These are phyloP conservation scores for Podabrus alpinus DNA, from an alignment of 2,888 invertebrate species.

Conservation along the genomic window DNA sequence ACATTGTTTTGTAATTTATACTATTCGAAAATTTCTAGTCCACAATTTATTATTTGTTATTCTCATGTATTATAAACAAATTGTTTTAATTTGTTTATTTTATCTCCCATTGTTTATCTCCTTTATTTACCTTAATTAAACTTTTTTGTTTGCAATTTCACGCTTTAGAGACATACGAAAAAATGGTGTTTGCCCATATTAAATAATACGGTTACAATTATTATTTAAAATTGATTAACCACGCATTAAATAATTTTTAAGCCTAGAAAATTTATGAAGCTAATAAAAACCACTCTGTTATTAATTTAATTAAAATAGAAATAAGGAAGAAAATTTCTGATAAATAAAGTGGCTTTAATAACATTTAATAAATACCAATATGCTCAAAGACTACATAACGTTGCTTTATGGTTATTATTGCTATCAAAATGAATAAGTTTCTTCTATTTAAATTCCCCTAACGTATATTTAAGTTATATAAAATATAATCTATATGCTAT, in stretches of 20 bases:
- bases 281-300: conserved; percentile 5
- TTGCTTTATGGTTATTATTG: not conserved
- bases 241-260: not conserved
- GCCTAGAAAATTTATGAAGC: not conserved
- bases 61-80: not conserved
- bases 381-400: not conserved
- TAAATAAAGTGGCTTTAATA: not conserved
- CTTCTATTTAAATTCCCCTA: not conserved
- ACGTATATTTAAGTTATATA: not conserved
- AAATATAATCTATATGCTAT: not conserved
- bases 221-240: not conserved
- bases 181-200: not conserved
- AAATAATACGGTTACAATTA: not conserved
- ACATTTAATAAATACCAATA: not conserved
- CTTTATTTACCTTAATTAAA: not conserved
- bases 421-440: not conserved
- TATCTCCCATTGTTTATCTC: not conserved
- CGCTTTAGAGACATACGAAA: not conserved
- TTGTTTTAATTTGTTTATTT: not conserved
- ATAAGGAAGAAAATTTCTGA: conserved; percentile 10
- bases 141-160: not conserved
- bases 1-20: not conserved
- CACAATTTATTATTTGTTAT: not conserved
- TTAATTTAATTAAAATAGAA: conserved; percentile 3
- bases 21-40: not conserved